Percentiles rank a stretch among this genome's conserved stretches.
phyloP scores from a whole-genome alignment of 2,113 vertebrate genomes.

The Physeter macrocephalus region DNA sequence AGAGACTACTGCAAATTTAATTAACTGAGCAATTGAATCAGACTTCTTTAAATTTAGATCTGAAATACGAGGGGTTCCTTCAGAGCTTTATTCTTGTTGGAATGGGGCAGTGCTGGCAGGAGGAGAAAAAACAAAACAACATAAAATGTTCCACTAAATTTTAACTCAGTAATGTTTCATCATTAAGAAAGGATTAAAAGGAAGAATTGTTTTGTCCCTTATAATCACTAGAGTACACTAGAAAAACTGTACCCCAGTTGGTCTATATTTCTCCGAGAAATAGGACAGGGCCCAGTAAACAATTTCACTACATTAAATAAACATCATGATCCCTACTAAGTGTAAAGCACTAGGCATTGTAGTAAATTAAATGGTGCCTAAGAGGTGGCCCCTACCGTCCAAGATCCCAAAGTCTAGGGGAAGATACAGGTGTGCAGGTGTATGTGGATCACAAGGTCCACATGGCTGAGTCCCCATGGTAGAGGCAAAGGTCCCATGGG shows the following conservation, averaged over 20 bases:
- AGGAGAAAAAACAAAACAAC: neutral
- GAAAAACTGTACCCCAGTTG: neutral
- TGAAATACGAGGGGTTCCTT: constrained; percentile 42
- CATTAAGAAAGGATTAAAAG: constrained; percentile 29
- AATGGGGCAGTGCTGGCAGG: neutral
- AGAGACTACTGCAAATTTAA: constrained; percentile 54
- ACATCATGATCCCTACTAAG: neutral
- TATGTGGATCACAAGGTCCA: neutral
- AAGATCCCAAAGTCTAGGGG: neutral
- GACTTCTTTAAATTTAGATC: constrained; percentile 53
- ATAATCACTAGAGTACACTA: neutral
- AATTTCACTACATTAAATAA: neutral
- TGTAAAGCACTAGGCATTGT: neutral
- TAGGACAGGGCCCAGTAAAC: neutral
- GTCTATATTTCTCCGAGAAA: neutral
- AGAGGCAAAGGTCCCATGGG: neutral
- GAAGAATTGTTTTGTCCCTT: neutral
- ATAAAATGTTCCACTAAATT: neutral
- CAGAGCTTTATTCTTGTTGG: constrained; percentile 20
- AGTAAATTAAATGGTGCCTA: neutral
- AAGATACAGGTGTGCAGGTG: neutral
- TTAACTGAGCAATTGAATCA: constrained; percentile 57
- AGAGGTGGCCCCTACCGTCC: neutral
- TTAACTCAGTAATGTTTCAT: neutral
- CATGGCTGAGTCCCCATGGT: neutral